Evolutionary conservation across 2,113 vertebrate genomes (phyloP).

Genomic region (Cichladusa arquata): DNA sequence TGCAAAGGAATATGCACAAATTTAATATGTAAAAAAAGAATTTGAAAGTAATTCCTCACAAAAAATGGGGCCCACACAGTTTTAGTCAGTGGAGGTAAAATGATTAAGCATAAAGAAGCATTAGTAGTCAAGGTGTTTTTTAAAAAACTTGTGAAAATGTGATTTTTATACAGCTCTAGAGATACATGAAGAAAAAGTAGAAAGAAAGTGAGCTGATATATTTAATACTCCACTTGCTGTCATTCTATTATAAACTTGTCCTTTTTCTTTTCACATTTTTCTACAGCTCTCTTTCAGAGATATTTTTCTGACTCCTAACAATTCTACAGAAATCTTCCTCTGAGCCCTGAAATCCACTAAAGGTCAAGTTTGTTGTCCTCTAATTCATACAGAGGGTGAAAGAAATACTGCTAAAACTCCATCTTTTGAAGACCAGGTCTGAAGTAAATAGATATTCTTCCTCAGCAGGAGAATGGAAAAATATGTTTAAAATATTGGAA

Average conservation of each 20-base stretch:
- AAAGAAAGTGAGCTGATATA: background rate
- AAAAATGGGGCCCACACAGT: background rate
- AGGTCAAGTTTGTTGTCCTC: background rate
- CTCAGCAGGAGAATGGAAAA: background rate
- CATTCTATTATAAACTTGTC: background rate
- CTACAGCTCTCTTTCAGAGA: background rate
- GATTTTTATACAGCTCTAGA: background rate
- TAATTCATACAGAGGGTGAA: background rate
- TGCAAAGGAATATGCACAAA: background rate
- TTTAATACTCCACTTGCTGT: background rate
- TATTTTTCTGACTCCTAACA: background rate
- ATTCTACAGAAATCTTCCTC: background rate
- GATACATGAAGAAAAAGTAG: background rate
- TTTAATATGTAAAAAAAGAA: background rate
- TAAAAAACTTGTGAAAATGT: background rate
- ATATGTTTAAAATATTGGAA: background rate
- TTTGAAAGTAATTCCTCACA: background rate
- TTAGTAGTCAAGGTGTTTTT: background rate
- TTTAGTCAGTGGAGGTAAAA: background rate
- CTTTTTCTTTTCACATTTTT: background rate
- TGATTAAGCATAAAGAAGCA: background rate
- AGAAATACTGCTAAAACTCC: background rate
- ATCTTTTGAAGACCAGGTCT: background rate
- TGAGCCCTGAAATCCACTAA: background rate
- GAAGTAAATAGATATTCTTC: background rate